Conservation (phyloP, 2,113 vertebrate genomes). For the Marmota flaviventris region DNA sequence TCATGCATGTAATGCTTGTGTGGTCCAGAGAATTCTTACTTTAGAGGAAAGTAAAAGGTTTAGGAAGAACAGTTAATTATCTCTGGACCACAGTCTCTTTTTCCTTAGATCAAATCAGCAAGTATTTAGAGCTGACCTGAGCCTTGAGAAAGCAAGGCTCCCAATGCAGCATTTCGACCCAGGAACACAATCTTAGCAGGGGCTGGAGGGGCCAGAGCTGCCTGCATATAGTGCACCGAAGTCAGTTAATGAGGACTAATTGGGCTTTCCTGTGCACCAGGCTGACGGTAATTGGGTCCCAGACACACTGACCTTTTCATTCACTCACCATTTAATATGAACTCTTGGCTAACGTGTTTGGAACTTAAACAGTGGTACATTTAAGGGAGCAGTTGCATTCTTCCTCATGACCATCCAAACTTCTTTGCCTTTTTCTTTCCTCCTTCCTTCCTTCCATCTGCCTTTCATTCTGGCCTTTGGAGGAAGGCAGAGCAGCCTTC, state of each 20-base stretch:
- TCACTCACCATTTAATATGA: conserved; percentile 66
- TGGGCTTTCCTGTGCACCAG: conserved; percentile 62
- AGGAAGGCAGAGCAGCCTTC: not conserved
- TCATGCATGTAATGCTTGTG: not conserved
- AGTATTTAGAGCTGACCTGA: conserved; percentile 78
- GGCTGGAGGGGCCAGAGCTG: conserved; percentile 59
- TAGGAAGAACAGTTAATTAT: conserved; percentile 29
- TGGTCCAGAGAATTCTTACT: conserved; percentile 24
- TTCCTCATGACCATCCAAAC: not conserved
- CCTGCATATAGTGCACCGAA: conserved; percentile 50
- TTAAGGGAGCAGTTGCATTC: conserved; percentile 62
- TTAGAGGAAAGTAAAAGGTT: conserved; percentile 26
- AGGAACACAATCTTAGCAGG: conserved; percentile 67
- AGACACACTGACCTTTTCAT: conserved; percentile 68
- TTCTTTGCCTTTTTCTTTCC: not conserved
- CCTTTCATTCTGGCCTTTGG: conserved; percentile 34
- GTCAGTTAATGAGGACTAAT: conserved; percentile 73
- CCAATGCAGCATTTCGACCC: conserved; percentile 61
- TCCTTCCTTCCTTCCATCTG: not conserved
- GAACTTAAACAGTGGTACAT: conserved; percentile 63
- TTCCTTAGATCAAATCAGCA: conserved; percentile 71
- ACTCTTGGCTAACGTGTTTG: conserved; percentile 59
- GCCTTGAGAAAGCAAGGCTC: conserved; percentile 79
- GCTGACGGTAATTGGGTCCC: conserved; percentile 72
- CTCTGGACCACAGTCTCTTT: conserved; percentile 43